Percentiles rank a stretch among this genome's conserved stretches.
Evolutionary conservation across 2,113 vertebrate genomes (phyloP).

Genomic region (Heloderma charlesbogerti): DNA sequence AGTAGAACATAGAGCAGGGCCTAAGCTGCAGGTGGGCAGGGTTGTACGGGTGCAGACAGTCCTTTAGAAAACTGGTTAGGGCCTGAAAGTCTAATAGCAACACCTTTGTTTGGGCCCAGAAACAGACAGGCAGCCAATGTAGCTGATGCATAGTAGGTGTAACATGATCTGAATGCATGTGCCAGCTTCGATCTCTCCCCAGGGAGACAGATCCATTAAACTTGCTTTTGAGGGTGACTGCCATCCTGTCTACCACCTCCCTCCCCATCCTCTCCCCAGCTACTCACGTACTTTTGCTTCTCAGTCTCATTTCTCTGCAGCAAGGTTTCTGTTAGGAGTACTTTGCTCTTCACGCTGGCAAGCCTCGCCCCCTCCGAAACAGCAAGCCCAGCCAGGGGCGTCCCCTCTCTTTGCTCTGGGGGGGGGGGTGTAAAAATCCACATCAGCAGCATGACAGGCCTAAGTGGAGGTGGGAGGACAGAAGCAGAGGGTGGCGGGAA

Average conservation of each 20-base stretch:
- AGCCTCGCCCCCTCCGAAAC: conserved; percentile 69
- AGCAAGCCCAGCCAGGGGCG: conserved; percentile 40
- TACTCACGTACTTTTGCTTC: conserved; percentile 86
- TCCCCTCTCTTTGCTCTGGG: conserved; percentile 77
- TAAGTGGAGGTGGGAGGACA: not conserved
- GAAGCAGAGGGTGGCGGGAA: not conserved
- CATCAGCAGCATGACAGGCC: not conserved
- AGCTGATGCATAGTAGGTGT: too few relatives aligned
- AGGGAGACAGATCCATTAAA: not conserved
- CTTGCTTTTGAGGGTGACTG: not conserved
- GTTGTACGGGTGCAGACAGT: too few relatives aligned
- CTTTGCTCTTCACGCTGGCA: conserved; percentile 81
- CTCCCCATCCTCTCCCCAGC: rapidly evolving
- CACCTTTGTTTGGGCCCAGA: too few relatives aligned
- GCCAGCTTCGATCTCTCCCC: too few relatives aligned
- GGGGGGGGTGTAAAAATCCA: conserved; percentile 49
- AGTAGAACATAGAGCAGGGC: too few relatives aligned
- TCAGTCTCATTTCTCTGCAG: conserved; percentile 86
- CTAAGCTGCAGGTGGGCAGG: too few relatives aligned
- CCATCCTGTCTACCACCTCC: too few relatives aligned
- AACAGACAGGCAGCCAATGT: too few relatives aligned
- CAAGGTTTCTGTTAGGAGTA: conserved; percentile 75
- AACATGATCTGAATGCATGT: too few relatives aligned
- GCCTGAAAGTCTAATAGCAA: too few relatives aligned
- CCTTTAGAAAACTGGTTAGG: too few relatives aligned